Base-by-base conservation (phyloP, 1,140 invertebrate genomes). In the Drosophila tani region DNA sequence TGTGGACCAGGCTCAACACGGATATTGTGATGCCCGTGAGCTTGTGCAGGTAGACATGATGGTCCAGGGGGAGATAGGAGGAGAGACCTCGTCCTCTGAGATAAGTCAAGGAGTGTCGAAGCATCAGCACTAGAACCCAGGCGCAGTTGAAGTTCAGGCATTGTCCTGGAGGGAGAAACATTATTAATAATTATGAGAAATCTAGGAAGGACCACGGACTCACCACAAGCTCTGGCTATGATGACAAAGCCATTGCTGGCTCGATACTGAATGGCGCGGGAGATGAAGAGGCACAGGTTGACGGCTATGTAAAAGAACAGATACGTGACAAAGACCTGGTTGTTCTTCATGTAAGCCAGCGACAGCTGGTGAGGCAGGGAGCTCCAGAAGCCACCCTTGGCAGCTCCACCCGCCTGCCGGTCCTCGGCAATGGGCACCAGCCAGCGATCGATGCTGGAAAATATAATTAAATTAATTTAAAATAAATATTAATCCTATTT, bases 11-110 rank as follows among this genome's bases (percentile, higher is more conserved):
- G 80, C 96, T 96, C 75, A 96, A 96, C 1, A 96, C 82, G 11
- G 96, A 95, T 47, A 99, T 97, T 15, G 97, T 92, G 41, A 96
- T 95, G 2, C 98, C 98, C 0, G 97, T 96, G 46, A 98, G 92
- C 93, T 98, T 99, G 93, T 99, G 98, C 74, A 99, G 95, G 93
- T 98, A 98, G 71, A 99, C 97, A 90, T 98, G 97, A 68, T 98
- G 96, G 93, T 99, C 98, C 43, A 99, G 93, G 0, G 98, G 98
- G 27, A 99, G 93, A 59, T 96, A 93, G 0, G 95, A 94, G 68
- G 95, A 95, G 38, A 96, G 95, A 4, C 97, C 97, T 59, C 96
- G 94, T 0, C 96, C 96, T 47, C 98, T 93, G n/a, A 99, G 93
- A 87, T 96, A 97, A 0, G 98, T 99, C 27, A 99, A 96, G 45